Base-by-base conservation (phyloP, 1,140 invertebrate genomes). In the Drosophila sp. region DNA sequence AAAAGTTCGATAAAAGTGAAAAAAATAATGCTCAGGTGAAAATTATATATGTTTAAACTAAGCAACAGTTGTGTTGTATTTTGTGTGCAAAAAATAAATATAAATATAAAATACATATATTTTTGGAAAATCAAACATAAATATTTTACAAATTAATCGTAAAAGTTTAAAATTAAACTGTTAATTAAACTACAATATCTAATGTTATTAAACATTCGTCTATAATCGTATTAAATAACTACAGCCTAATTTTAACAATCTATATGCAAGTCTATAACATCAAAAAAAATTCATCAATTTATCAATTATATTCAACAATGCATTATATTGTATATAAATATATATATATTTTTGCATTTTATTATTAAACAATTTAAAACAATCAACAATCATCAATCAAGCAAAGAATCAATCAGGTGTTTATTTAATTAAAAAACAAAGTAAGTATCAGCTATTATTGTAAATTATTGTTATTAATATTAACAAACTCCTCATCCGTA, bases 21-120 rank as follows among this genome's bases (percentile, higher is more conserved):
- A 11, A 41, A 59, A 72, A 70, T 66, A 78, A 69, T 79, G 75
- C 82, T 87, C 79, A 87, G 79, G 76, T 76, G 78, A 71, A 70
- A 67, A 58, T 54, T 70, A 43, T 65, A 66, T 45, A 48, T 56
- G 46, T 4, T 13, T 38, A 53, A 62, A 29, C 48, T 50, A 59
- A 63, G 64, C 72, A 78, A 79, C 78, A 74, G 51, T 34, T 50
- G 82, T 63, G 78, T 87, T 87, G 82, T 86, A 78, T 87, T 86
- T 87, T 69, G 72, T 86, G 82, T 86, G 82, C 71, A 86, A 89
- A 82, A 83, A 77, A 72, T 38, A 57, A 54, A 78, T 18, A 78
- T n/a, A 32, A n/a, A 51, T 13, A 65, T 48, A 69, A 7, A 81
- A 76, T 34, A 59, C 29, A 82, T 80, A 87, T 87, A 87, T 87